These are phyloP conservation scores for Amphiura filiformis DNA, from an alignment of 35 echinoderm and acorn worm species.

Conservation along the genomic window DNA sequence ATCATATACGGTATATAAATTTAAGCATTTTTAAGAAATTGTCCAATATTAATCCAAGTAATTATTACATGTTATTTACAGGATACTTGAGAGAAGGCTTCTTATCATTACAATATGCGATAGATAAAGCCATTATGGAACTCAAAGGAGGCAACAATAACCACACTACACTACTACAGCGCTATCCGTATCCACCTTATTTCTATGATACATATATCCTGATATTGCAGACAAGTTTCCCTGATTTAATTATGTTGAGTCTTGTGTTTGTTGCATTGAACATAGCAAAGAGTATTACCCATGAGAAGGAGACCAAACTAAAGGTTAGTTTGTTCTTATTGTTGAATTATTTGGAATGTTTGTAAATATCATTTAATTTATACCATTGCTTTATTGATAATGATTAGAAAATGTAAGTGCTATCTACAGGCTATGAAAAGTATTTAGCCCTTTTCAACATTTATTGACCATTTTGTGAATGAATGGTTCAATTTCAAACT, in stretches of 20 bases:
- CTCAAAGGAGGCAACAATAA: constrained; percentile 17
- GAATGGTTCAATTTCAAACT: too few relatives aligned
- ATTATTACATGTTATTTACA: too few relatives aligned
- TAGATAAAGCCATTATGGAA: constrained; percentile 87
- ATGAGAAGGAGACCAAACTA: constrained; percentile 85
- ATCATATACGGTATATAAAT: too few relatives aligned
- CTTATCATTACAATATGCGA: constrained; percentile 69
- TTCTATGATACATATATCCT: constrained; percentile 77
- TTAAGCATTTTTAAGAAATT: too few relatives aligned
- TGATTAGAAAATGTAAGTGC: background rate
- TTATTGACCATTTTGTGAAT: too few relatives aligned
- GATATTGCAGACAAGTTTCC: constrained; percentile 75
- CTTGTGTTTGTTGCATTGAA: constrained; percentile 67
- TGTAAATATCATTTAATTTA: background rate
- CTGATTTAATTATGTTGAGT: constrained; percentile 71
- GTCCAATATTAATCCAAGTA: too few relatives aligned
- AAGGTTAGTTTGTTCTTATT: constrained; percentile 51
- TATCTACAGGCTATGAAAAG: too few relatives aligned
- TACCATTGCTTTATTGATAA: background rate
- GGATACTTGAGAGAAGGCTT: constrained; percentile 91
- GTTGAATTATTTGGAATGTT: background rate
- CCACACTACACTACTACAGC: constrained; percentile 60
- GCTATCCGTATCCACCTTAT: constrained; percentile 95
- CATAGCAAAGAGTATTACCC: constrained; percentile 70
- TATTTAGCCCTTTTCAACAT: too few relatives aligned